phyloP scores from a whole-genome alignment of 2,888 invertebrate species.

The Tanytarsus gracilentus region DNA sequence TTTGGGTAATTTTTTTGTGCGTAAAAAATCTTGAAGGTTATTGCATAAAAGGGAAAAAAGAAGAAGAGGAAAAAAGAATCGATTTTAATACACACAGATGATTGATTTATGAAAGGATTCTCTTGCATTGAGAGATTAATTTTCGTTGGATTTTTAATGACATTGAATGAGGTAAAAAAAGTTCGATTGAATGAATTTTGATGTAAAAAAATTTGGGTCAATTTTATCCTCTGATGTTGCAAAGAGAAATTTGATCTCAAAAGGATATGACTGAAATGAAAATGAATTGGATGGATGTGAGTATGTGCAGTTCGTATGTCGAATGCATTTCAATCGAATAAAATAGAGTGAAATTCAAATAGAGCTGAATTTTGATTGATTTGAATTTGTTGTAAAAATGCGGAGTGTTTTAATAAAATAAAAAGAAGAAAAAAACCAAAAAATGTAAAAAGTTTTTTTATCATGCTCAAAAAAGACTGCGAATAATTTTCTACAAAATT shows the following conservation, averaged over 20 bases:
- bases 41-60: background rate
- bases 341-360: slow-evolving; percentile 9
- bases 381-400: background rate
- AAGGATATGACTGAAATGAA: background rate
- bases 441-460: too few species aligned
- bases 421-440: too few species aligned
- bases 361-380: background rate
- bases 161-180: slow-evolving; percentile 7
- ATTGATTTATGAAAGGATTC: slow-evolving; percentile 29
- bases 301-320: background rate
- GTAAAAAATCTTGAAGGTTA: background rate
- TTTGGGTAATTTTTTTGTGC: slow-evolving; percentile 2
- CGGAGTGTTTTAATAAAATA: too few species aligned
- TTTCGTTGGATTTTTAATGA: slow-evolving; percentile 13
- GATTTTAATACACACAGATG: slow-evolving; percentile 26
- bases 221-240: background rate
- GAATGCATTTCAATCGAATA: slow-evolving; percentile 10
- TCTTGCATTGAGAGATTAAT: background rate
- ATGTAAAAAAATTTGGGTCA: slow-evolving; percentile 11
- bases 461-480: too few species aligned
- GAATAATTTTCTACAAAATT: too few species aligned
- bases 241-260: slow-evolving; percentile 6
- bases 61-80: background rate
- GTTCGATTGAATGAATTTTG: slow-evolving; percentile 10
- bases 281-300: too few species aligned